Evolutionary conservation across 2,797 vertebrate species (phyloP).

Genomic region (Dicrostonyx torquatus): DNA sequence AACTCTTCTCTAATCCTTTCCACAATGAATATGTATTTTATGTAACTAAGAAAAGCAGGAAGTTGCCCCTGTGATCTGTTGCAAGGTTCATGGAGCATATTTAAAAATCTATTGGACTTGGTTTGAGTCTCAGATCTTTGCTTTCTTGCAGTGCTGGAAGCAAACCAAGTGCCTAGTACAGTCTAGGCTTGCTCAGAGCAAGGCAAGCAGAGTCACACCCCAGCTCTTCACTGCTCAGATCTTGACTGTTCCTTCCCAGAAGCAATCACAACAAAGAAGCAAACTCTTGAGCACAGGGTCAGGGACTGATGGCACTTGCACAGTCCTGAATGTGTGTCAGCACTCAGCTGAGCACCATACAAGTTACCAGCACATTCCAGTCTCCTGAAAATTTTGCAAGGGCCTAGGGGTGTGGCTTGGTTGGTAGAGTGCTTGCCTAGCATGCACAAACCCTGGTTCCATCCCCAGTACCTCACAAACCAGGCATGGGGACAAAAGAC

Average conservation of each 20-base stretch:
- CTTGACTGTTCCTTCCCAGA: not conserved
- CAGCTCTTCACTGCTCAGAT: not conserved
- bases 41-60: not conserved
- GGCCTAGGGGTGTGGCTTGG: not conserved
- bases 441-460: not conserved
- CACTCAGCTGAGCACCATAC: not conserved
- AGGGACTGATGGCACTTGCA: not conserved
- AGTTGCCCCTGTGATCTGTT: not conserved
- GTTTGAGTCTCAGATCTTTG: not conserved
- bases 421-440: not conserved
- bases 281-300: not conserved
- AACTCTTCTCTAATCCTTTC: not conserved
- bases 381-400: not conserved
- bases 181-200: not conserved
- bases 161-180: not conserved
- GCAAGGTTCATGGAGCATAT: not conserved
- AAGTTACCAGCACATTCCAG: not conserved
- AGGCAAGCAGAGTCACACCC: not conserved
- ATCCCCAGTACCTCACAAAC: not conserved
- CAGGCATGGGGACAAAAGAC: not conserved
- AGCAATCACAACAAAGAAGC: not conserved
- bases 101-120: not conserved
- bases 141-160: not conserved
- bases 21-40: not conserved
- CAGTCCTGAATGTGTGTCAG: not conserved